These are phyloP conservation scores for Ganaspis sp. DNA, from an alignment of 1,140 invertebrate genomes.

Conservation along the genomic window DNA sequence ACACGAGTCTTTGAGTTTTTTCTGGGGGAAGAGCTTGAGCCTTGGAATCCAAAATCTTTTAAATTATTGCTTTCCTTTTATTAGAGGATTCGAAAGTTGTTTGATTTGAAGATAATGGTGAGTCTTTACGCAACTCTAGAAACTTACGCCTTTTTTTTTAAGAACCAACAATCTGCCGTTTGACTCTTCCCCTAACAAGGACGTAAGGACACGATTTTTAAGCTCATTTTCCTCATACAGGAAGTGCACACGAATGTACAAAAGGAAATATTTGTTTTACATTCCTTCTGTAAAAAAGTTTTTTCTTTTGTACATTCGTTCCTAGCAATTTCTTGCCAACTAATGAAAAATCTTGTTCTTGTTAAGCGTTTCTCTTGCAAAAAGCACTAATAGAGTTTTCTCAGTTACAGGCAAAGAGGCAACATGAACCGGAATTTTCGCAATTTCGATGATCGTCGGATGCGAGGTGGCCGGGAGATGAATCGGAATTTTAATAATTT, in stretches of 20 bases:
- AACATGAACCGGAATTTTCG: conserved; percentile 18
- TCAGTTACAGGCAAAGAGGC: conserved; percentile 26
- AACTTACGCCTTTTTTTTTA: neutral
- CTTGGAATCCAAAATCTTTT: conserved; percentile 7
- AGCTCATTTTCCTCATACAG: too few species aligned
- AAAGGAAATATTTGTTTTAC: too few species aligned
- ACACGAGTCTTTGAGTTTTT: neutral
- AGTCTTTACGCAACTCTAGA: conserved; percentile 10
- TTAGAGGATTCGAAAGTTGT: conserved; percentile 23
- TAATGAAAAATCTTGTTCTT: neutral
- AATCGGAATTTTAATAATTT: conserved; percentile 18
- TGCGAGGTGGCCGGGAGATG: neutral
- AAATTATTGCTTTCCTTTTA: conserved; percentile 2
- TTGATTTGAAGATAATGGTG: conserved; percentile 21
- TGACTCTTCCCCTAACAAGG: neutral
- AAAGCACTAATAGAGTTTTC: neutral
- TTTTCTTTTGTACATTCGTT: too few species aligned
- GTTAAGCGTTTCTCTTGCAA: neutral
- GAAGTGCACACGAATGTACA: too few species aligned
- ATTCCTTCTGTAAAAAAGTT: too few species aligned
- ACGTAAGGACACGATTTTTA: neutral
- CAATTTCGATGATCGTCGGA: conserved; percentile 18
- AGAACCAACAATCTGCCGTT: neutral
- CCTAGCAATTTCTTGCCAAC: too few species aligned
- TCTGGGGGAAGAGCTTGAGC: neutral